These are phyloP conservation scores for Epiblema foenella DNA, from an alignment of 2,888 invertebrate genomes.

Conservation along the genomic window DNA sequence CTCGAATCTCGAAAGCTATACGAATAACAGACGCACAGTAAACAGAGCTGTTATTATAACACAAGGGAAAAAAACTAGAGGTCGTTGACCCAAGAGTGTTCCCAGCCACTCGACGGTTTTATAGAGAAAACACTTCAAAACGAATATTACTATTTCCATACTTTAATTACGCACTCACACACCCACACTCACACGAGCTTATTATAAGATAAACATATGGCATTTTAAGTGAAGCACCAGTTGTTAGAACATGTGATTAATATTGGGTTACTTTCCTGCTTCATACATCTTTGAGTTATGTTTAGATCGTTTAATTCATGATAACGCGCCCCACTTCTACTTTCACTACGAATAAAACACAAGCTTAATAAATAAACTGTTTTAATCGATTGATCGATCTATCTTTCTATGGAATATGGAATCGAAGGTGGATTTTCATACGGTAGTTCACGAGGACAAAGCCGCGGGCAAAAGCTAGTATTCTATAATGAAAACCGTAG, in stretches of 20 bases:
- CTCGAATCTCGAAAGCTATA: slow-evolving; percentile 52
- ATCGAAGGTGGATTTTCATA: background rate
- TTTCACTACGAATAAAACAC: background rate
- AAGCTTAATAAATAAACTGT: background rate
- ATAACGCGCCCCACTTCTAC: background rate
- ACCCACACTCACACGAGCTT: slow-evolving; percentile 63
- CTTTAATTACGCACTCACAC: slow-evolving; percentile 79
- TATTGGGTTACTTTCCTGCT: slow-evolving; percentile 68
- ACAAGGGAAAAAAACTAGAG: slow-evolving; percentile 70
- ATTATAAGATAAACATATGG: slow-evolving; percentile 80
- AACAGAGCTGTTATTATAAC: slow-evolving; percentile 78
- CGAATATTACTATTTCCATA: slow-evolving; percentile 83
- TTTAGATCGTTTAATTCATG: background rate
- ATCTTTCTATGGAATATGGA: background rate
- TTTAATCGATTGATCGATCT: too few relatives aligned
- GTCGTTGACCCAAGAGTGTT: slow-evolving; percentile 75
- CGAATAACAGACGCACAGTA: slow-evolving; percentile 68
- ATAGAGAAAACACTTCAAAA: slow-evolving; percentile 84
- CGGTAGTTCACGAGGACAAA: background rate
- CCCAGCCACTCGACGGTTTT: slow-evolving; percentile 81
- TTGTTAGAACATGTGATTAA: slow-evolving; percentile 58
- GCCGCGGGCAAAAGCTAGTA: background rate
- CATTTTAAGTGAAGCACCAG: slow-evolving; percentile 66
- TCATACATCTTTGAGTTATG: slow-evolving; percentile 29
- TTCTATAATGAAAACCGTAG: background rate